Percentiles rank a stretch among this genome's conserved stretches.
Evolutionary conservation across 30 jellyfish, hydroid and myxozoan species (phyloP).

Genomic region (Chironex yamaguchii): DNA sequence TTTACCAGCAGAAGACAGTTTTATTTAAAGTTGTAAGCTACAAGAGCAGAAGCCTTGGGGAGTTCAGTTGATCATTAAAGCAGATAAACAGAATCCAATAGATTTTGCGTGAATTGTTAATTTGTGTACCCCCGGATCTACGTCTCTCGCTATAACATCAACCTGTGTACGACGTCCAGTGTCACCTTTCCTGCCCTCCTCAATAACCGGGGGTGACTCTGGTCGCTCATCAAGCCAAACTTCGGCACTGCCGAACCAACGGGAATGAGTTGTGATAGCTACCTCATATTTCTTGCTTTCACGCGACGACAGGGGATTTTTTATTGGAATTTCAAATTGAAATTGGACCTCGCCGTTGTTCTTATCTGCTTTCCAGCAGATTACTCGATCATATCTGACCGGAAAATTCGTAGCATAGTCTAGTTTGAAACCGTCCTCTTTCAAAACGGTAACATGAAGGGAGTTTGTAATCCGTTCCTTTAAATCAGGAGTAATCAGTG

Average conservation of each 20-base stretch:
- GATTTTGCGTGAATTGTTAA: conserved; percentile 65
- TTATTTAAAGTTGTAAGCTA: too few species aligned
- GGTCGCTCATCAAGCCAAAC: conserved; percentile 92
- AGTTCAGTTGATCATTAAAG: conserved; percentile 80
- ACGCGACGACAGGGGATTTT: neutral
- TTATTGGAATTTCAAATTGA: conserved; percentile 76
- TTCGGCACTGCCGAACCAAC: conserved; percentile 95
- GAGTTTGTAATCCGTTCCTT: conserved; percentile 75
- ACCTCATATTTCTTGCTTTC: conserved; percentile 65
- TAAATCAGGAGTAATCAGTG: conserved; percentile 88
- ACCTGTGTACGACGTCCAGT: conserved; percentile 98
- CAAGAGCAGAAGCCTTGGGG: too few species aligned
- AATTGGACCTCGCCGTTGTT: conserved; percentile 75
- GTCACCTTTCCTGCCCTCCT: conserved; percentile 92
- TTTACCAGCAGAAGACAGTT: too few species aligned
- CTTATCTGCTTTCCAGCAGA: conserved; percentile 95
- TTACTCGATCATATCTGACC: conserved; percentile 89
- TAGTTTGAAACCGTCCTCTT: conserved; percentile 83
- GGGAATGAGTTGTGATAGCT: conserved; percentile 93
- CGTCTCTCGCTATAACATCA: conserved; percentile 77
- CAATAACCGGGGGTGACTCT: conserved; percentile 64
- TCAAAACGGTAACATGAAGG: conserved; percentile 74
- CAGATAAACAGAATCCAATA: conserved; percentile 90
- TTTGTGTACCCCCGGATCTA: conserved; percentile 91
- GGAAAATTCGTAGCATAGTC: conserved; percentile 99